Percentiles rank a stretch among this genome's conserved stretches.
Evolutionary conservation across 2,888 invertebrate species (phyloP).

Genomic region (Apotomis capreana): DNA sequence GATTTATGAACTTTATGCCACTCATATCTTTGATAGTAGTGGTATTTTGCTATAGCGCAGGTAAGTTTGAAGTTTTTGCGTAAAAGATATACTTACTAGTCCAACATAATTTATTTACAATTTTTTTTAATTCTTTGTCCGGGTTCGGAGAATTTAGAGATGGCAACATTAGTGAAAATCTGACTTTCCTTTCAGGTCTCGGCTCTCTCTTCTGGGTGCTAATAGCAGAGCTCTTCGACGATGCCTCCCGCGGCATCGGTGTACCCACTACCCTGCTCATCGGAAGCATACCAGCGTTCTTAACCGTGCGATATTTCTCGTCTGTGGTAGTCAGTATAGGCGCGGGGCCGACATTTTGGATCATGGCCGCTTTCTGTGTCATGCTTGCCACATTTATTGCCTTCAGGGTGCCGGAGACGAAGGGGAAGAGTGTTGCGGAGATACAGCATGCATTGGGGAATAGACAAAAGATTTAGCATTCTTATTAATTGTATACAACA

Average conservation of each 20-base stretch:
- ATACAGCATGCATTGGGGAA: constrained; percentile 60
- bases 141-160: no score
- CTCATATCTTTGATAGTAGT: constrained; percentile 41
- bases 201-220: constrained; percentile 23
- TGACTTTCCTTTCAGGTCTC: neutral
- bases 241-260: constrained; percentile 58
- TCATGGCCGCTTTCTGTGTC: constrained; percentile 54
- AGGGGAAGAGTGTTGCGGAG: constrained; percentile 66
- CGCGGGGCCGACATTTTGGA: constrained; percentile 59
- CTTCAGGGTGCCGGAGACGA: constrained; percentile 67
- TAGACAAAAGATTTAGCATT: neutral
- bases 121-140: no score
- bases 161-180: neutral
- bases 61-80: constrained; percentile 17
- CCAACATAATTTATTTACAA: no score
- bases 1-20: constrained; percentile 42
- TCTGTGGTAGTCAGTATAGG: constrained; percentile 54
- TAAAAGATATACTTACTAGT: no score
- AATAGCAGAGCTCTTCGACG: constrained; percentile 53
- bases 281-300: constrained; percentile 50
- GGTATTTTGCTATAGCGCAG: constrained; percentile 43
- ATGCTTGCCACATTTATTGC: constrained; percentile 51
- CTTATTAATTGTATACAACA: no score
- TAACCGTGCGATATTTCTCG: constrained; percentile 60
- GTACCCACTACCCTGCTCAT: constrained; percentile 48